Conservation (phyloP, 2,888 invertebrate species). For the Craniophora ligustri region DNA sequence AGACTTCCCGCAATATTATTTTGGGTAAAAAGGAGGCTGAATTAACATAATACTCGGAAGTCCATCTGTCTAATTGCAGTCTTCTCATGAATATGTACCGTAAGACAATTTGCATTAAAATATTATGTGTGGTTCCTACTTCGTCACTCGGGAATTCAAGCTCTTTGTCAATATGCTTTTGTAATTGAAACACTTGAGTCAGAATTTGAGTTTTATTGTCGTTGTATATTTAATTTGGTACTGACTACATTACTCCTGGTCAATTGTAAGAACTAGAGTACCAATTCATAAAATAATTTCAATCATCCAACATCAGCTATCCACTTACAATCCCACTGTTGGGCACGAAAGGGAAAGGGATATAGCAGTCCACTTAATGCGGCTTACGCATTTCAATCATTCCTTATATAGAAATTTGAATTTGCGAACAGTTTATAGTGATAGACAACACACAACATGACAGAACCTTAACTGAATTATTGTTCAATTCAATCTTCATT, state of each 20-base stretch:
- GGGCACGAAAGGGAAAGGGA: too few species aligned
- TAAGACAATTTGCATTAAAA: constrained; percentile 50
- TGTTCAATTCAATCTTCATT: constrained; percentile 23
- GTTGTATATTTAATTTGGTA: too few species aligned
- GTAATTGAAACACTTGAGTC: constrained; percentile 8
- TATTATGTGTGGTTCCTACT: constrained; percentile 28
- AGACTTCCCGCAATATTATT: constrained; percentile 34
- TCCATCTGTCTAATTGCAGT: constrained; percentile 62
- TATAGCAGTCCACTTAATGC: too few species aligned
- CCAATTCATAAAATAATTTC: too few species aligned
- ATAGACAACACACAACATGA: background rate
- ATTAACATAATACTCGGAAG: constrained; percentile 57
- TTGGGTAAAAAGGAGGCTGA: constrained; percentile 48
- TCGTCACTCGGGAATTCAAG: constrained; percentile 12
- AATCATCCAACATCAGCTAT: too few species aligned
- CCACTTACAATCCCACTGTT: too few species aligned
- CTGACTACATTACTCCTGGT: too few species aligned
- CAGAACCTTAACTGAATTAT: constrained; percentile 16
- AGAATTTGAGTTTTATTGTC: too few species aligned
- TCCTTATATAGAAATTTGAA: background rate
- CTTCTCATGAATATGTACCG: constrained; percentile 56
- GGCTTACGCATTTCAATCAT: too few species aligned
- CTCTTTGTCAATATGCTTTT: constrained; percentile 34
- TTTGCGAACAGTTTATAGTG: background rate
- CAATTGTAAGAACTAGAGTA: too few species aligned